Base-by-base conservation (phyloP, 2,797 vertebrate genomes). In the Synanceia verrucosa region DNA sequence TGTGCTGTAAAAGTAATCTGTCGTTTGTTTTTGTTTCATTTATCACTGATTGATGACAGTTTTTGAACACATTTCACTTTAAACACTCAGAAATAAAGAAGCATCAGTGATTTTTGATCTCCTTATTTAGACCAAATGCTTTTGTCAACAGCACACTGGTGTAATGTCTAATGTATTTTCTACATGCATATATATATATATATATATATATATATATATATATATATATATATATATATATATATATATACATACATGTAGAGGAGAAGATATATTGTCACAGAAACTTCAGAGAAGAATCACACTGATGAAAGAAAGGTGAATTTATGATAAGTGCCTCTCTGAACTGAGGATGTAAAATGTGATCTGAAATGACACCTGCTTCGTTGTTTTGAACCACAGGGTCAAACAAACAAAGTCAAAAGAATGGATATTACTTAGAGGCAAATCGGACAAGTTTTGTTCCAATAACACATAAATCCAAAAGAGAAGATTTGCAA, bases 91-190 rank as follows among this genome's bases (percentile, higher is more conserved):
- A 23, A 61, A 62, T 57, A 41, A 65, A 73, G 21, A 43, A 21
- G 18, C n/a, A 41, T 59, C 48, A 33, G n/a, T 76, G 50, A 79
- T 65, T 55, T 13, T 24, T 31, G 56, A 46, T 82, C 75, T 85
- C 39, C 31, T 65, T 82, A 43, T 86, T 91, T 86, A 83, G 59
- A 84, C 83, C 65, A 88, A 84, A 84, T 63, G 24, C 41, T 69
- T 81, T 75, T 68, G 44, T 61, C 53, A 85, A 73, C 51, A 53
- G n/a, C 76, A 76, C 71, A 78, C 73, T 73, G 55, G 43, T 83
- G 81, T n/a, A n/a, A n/a, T n/a, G 79, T 73, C n/a, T 83, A 88
- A 91, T 91, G 78, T 63, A 75, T 78, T 92, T 91, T 89, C 79
- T 87, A 81, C 78, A 88, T 55, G 73, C 47, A 85, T 88, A 92